Evolutionary conservation across 2,797 vertebrate species (phyloP).

Genomic region (Trachops cirrhosus): DNA sequence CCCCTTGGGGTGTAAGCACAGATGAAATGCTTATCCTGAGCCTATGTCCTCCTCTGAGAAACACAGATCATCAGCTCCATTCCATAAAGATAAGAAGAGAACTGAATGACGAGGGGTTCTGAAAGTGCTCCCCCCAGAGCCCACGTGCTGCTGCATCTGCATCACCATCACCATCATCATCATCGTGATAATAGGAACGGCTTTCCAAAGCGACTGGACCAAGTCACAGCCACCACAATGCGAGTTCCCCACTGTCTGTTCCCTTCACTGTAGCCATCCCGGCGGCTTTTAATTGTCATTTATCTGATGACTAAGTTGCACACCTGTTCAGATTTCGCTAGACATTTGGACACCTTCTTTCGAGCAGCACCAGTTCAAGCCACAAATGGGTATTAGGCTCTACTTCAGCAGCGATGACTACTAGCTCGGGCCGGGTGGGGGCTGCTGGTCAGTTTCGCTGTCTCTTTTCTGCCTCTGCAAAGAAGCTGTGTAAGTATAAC

Average conservation of each 20-base stretch:
- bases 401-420: rapidly evolving
- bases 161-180: too few relatives aligned
- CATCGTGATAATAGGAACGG: not conserved
- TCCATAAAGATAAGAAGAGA: not conserved
- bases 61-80: rapidly evolving
- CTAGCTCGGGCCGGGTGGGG: rapidly evolving
- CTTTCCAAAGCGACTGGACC: not conserved
- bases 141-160: too few relatives aligned
- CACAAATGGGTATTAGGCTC: not conserved
- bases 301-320: not conserved
- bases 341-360: not conserved
- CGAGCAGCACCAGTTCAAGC: not conserved
- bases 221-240: not conserved
- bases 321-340: not conserved
- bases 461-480: not conserved
- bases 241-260: rapidly evolving
- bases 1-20: too few relatives aligned
- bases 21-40: too few relatives aligned
- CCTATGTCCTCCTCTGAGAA: not conserved
- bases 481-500: not conserved
- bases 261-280: not conserved
- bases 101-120: rapidly evolving
- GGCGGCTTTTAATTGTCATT: not conserved
- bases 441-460: rapidly evolving
- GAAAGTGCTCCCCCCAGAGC: not conserved